Evolutionary conservation across 2,797 vertebrate genomes (phyloP).

Genomic region (Pseudotriccus pelzelni): DNA sequence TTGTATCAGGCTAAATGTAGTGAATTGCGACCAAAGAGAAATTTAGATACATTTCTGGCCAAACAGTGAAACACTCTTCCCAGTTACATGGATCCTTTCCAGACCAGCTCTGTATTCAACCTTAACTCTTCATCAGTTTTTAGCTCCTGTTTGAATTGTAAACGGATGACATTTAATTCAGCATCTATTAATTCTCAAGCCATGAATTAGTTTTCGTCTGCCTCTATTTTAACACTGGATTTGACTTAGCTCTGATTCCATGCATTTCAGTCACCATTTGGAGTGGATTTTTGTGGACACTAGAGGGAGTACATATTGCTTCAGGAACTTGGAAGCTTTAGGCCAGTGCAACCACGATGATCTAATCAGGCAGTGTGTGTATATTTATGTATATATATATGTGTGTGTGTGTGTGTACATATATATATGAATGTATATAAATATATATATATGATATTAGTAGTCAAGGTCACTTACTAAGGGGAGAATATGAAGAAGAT

Average conservation of each 20-base stretch:
- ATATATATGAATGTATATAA: too few species aligned
- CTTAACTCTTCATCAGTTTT: background rate
- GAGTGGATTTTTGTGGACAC: constrained; percentile 33
- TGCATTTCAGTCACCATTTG: background rate
- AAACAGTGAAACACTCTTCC: background rate
- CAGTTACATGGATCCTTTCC: background rate
- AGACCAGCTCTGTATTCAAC: fast-evolving
- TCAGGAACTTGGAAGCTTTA: background rate
- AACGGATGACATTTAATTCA: background rate
- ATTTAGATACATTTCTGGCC: background rate
- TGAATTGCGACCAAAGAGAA: background rate
- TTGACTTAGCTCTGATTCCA: background rate
- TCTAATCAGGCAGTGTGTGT: background rate
- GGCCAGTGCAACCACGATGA: background rate
- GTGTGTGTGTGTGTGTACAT: too few species aligned
- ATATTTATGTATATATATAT: too few species aligned
- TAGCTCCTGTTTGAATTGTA: background rate
- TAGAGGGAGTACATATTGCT: constrained; percentile 62
- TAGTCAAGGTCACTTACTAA: background rate
- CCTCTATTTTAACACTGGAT: background rate
- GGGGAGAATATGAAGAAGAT: background rate
- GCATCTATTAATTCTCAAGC: background rate
- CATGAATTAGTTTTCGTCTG: background rate
- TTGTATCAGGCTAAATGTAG: background rate
- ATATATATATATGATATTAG: background rate